phyloP scores from a whole-genome alignment of 1,140 invertebrate genomes.

The Phenacoccus solenopsis region DNA sequence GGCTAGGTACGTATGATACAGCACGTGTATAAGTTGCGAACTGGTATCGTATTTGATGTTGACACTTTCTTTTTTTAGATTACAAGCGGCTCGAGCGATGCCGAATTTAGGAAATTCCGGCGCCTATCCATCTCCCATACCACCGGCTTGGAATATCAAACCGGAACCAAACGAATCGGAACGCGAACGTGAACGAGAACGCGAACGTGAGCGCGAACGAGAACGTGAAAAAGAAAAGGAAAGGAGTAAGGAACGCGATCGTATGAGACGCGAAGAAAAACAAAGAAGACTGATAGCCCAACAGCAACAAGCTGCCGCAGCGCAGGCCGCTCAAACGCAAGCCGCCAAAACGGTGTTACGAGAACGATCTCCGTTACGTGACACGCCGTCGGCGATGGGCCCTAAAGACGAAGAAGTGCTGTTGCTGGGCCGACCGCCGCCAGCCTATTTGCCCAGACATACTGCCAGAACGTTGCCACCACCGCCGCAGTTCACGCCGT shows the following conservation, averaged over 20 bases:
- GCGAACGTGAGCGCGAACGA: slow-evolving; percentile 21
- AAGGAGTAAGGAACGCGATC: slow-evolving; percentile 25
- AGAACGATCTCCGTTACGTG: slow-evolving; percentile 24
- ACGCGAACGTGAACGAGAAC: slow-evolving; percentile 20
- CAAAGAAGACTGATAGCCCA: slow-evolving; percentile 36
- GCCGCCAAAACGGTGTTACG: not conserved
- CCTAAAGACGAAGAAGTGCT: slow-evolving; percentile 26
- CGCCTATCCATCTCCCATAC: slow-evolving; percentile 12
- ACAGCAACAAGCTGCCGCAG: slow-evolving; percentile 33
- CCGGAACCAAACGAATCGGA: slow-evolving; percentile 23
- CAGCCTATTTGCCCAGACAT: slow-evolving; percentile 24
- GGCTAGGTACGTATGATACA: slow-evolving; percentile 39
- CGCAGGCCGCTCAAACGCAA: slow-evolving; percentile 13
- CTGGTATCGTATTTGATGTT: not conserved
- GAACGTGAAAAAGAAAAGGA: slow-evolving; percentile 21
- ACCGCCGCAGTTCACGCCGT: slow-evolving; percentile 25
- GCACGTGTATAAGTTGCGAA: not conserved
- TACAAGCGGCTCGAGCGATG: slow-evolving; percentile 15
- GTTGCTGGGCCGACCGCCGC: slow-evolving; percentile 24
- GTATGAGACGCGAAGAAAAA: slow-evolving; percentile 35
- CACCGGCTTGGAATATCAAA: slow-evolving; percentile 20
- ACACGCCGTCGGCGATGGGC: slow-evolving; percentile 19
- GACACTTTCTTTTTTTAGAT: not conserved
- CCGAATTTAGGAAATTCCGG: not conserved
- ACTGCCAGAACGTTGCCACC: slow-evolving; percentile 24